phyloP scores from a whole-genome alignment of 2,797 vertebrate genomes.

The Atherinosoma microstoma region DNA sequence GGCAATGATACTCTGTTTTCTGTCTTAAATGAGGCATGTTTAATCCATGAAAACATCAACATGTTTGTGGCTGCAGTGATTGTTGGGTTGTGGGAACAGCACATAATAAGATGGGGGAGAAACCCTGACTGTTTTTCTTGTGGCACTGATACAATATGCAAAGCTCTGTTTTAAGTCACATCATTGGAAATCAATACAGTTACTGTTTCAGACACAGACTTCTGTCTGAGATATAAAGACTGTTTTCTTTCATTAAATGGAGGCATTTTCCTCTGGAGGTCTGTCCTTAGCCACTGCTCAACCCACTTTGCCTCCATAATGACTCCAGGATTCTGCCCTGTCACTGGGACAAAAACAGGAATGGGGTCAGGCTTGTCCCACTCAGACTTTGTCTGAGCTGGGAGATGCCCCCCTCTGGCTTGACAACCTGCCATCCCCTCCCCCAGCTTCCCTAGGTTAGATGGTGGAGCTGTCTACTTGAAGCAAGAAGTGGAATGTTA shows the following conservation, averaged over 20 bases:
- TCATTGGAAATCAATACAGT: constrained; percentile 62
- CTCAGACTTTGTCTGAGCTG: constrained; percentile 65
- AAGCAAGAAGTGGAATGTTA: constrained; percentile 82
- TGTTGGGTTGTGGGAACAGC: constrained; percentile 41
- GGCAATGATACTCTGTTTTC: constrained; percentile 30
- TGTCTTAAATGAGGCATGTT: constrained; percentile 44
- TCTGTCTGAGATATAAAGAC: constrained; percentile 46
- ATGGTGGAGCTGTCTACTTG: constrained; percentile 76
- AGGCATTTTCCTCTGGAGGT: constrained; percentile 14
- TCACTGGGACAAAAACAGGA: constrained; percentile 77
- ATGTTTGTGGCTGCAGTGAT: constrained; percentile 51
- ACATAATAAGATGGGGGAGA: constrained; percentile 33
- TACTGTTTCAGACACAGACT: constrained; percentile 42
- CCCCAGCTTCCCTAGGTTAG: constrained; percentile 31
- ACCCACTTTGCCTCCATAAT: constrained; percentile 12
- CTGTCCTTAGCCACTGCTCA: not conserved
- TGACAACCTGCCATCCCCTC: constrained; percentile 42
- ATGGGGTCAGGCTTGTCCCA: constrained; percentile 71
- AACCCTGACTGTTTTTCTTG: constrained; percentile 35
- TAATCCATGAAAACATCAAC: constrained; percentile 40
- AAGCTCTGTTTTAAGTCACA: constrained; percentile 49
- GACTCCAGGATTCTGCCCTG: constrained; percentile 68
- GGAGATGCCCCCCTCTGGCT: constrained; percentile 34
- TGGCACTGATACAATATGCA: constrained; percentile 25
- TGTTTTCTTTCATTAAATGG: constrained; percentile 33